A percentile compares a stretch with the other conserved stretches of the same genome.
These are phyloP conservation scores for Uropsilus gracilis DNA, from an alignment of 2,113 vertebrate genomes.

Conservation along the genomic window DNA sequence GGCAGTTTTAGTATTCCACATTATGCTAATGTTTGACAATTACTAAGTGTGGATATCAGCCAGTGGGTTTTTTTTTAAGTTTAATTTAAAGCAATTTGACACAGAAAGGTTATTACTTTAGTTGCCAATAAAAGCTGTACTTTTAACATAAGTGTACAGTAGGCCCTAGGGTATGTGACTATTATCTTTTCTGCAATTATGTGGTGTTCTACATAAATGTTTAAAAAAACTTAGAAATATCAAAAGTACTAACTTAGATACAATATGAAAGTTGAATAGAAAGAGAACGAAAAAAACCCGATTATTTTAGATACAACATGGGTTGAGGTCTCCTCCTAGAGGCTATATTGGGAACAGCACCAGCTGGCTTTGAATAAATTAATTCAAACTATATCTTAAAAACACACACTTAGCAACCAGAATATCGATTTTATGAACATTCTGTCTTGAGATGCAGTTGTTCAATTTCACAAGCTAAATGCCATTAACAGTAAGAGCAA, in stretches of 20 bases:
- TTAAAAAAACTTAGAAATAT: conserved; percentile 87
- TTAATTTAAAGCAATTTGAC: conserved; percentile 93
- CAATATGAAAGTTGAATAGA: conserved; percentile 81
- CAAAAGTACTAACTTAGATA: conserved; percentile 86
- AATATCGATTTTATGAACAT: conserved; percentile 79
- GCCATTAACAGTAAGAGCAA: conserved; percentile 60
- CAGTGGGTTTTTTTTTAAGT: conserved; percentile 85
- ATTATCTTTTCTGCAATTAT: conserved; percentile 93
- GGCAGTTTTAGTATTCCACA: conserved; percentile 85
- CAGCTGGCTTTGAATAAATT: conserved; percentile 78
- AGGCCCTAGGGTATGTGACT: conserved; percentile 91
- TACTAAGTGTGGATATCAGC: conserved; percentile 89
- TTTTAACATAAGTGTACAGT: conserved; percentile 92
- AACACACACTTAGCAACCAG: conserved; percentile 79
- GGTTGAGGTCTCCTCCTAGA: conserved; percentile 91
- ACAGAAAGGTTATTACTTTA: conserved; percentile 91
- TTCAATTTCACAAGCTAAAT: conserved; percentile 71
- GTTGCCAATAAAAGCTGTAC: conserved; percentile 92
- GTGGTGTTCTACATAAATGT: conserved; percentile 92
- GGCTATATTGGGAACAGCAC: conserved; percentile 84
- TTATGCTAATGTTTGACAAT: conserved; percentile 91
- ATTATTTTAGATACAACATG: conserved; percentile 78
- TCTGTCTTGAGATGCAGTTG: conserved; percentile 63
- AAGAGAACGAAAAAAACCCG: conserved; percentile 76
- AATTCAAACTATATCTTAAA: conserved; percentile 79